phyloP scores from a whole-genome alignment of 1,140 invertebrate genomes.

The fruit fly (Drosophila melanogaster) region DNA sequence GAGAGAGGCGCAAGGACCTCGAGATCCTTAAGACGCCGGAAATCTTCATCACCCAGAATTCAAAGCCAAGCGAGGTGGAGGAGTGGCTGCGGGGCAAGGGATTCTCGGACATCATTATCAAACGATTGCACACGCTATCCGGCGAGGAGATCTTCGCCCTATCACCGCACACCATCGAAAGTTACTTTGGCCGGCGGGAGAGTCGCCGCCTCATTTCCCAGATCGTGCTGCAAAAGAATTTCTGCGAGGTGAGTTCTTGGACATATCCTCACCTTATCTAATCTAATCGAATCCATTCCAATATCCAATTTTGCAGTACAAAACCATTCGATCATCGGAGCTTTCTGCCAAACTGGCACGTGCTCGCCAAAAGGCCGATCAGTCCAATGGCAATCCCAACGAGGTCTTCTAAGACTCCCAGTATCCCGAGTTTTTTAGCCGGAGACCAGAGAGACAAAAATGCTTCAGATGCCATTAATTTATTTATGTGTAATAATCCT shows the following conservation, averaged over 20 bases:
- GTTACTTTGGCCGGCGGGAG: constrained; percentile 89
- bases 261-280: neutral
- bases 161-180: constrained; percentile 87
- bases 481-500: constrained; percentile 59
- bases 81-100: constrained; percentile 91
- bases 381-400: constrained; percentile 55
- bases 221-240: constrained; percentile 90
- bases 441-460: neutral
- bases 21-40: constrained; percentile 89
- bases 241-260: constrained; percentile 88
- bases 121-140: constrained; percentile 88
- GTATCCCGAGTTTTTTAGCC: neutral
- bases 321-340: constrained; percentile 88
- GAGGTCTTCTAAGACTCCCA: constrained; percentile 64
- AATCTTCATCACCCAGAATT: constrained; percentile 89
- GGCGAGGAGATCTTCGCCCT: constrained; percentile 90
- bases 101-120: constrained; percentile 88
- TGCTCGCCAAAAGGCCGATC: constrained; percentile 87
- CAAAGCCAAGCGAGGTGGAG: constrained; percentile 88
- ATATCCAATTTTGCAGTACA: constrained; percentile 86
- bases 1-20: constrained; percentile 86
- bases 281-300: neutral
- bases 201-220: constrained; percentile 90
- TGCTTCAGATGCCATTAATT: constrained; percentile 42
- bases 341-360: constrained; percentile 88